Base-by-base conservation (phyloP, 2,888 invertebrate genomes). In the Tenthredo amoena region DNA sequence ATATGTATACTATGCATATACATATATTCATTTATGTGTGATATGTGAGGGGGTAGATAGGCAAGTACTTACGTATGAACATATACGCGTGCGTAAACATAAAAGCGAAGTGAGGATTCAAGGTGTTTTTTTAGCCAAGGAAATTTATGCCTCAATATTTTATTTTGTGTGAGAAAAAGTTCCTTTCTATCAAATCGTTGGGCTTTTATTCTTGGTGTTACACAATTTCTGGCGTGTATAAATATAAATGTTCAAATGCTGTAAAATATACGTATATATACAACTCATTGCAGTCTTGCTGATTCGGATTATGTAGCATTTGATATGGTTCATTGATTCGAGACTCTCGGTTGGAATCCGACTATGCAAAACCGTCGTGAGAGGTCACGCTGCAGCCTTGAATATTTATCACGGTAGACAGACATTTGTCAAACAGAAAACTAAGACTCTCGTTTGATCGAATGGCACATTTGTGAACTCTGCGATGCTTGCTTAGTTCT, bases 51-150 rank as follows among this genome's bases (percentile, higher is more conserved):
- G 7, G 18, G 21, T 31, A 47, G 18, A 26, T 74, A 21, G 6
- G 47, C n/a, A 37, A 40, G 74, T 43, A 74, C 74, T 40, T 62
- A 10, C 26, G 62, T 26, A 26, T 26, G 3, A 10, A 37, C 7
- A 43, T 40, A 37, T 72, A 43, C 37, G 72, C 72, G 37, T 34
- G 34, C 68, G 68, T 68, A 68, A 68, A 34, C 68, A 68, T 18
- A 34, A 68, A 68, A 68, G 18, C 34, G 68, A 68, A 34, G 68
- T 68, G 68, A 68, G 12, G 15, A 68, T 34, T 26, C 34, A 18
- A 15, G 31, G 34, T 18, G 68, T 68, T n/a, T 55, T n/a, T 12
- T 31, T 34, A 68, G 12, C 7, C 62, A 68, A 68, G 34, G 10
- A 68, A 68, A 68, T 68, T 18, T 31, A 34, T 68, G 18, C 6